These are phyloP conservation scores for Pterocles gutturalis DNA, from an alignment of 2,113 vertebrate species.

Conservation along the genomic window DNA sequence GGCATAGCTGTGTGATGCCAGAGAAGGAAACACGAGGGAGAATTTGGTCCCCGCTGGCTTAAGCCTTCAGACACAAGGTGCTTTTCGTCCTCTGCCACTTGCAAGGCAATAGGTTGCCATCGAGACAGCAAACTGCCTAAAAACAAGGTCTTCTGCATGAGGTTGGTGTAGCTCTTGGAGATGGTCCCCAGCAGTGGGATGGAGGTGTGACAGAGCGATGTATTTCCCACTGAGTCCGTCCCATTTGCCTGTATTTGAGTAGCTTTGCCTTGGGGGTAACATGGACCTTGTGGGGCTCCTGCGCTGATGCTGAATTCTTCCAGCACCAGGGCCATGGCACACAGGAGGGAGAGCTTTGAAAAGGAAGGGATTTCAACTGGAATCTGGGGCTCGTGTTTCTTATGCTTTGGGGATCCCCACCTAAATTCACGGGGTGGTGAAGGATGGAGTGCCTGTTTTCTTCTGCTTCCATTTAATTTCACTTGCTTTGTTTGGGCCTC, in stretches of 20 bases:
- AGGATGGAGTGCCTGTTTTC: background rate
- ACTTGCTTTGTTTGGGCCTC: background rate
- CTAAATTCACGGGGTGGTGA: background rate
- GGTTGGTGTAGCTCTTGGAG: background rate
- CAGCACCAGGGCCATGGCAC: background rate
- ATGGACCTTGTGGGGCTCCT: background rate
- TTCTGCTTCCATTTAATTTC: background rate
- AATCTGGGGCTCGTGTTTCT: background rate
- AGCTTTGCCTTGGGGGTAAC: background rate
- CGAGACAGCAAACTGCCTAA: rapidly evolving
- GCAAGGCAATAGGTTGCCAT: background rate
- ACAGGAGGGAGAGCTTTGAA: background rate
- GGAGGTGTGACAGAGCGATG: background rate
- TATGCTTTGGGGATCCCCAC: background rate
- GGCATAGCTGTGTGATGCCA: rapidly evolving
- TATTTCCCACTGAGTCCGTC: background rate
- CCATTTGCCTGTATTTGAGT: background rate
- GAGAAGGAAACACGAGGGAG: background rate
- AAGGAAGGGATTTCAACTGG: background rate
- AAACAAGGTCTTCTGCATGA: background rate
- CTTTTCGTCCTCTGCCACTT: background rate
- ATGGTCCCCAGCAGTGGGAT: background rate
- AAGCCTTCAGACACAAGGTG: background rate
- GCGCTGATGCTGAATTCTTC: background rate
- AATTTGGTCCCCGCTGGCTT: background rate